phyloP scores from a whole-genome alignment of 2,797 vertebrate species.

The Zalophus californianus region DNA sequence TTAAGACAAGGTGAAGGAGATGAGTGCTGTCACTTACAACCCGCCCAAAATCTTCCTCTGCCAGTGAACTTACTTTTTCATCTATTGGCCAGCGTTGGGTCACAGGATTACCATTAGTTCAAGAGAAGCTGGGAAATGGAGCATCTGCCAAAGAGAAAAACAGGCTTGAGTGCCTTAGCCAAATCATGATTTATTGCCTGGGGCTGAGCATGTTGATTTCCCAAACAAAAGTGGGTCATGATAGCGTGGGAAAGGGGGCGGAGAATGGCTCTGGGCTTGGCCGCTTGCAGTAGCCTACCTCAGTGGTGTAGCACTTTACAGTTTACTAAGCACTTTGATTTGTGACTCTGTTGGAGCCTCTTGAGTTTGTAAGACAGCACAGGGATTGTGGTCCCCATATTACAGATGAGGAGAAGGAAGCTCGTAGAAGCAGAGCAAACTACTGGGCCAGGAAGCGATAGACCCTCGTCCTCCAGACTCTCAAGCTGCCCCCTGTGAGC shows the following conservation, averaged over 20 bases:
- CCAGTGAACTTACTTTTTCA: background rate
- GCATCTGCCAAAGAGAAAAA: background rate
- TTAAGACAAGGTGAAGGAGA: background rate
- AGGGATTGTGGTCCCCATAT: background rate
- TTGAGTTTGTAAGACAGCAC: background rate
- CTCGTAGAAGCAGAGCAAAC: background rate
- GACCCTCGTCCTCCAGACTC: background rate
- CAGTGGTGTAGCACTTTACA: background rate
- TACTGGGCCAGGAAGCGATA: background rate
- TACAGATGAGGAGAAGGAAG: background rate
- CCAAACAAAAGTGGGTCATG: background rate
- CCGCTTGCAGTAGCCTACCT: background rate
- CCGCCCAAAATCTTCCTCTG: background rate
- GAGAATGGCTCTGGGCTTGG: background rate
- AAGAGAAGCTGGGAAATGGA: slow-evolving; percentile 9
- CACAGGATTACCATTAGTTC: background rate
- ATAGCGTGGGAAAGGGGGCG: background rate
- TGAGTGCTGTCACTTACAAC: background rate
- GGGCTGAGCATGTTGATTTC: background rate
- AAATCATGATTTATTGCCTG: background rate
- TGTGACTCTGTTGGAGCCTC: background rate
- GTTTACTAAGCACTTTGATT: background rate
- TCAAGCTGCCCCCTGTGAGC: background rate
- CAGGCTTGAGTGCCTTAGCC: background rate
- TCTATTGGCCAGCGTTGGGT: background rate